Base-by-base conservation (phyloP, 1,140 invertebrate species). In the Drosophila melanica region DNA sequence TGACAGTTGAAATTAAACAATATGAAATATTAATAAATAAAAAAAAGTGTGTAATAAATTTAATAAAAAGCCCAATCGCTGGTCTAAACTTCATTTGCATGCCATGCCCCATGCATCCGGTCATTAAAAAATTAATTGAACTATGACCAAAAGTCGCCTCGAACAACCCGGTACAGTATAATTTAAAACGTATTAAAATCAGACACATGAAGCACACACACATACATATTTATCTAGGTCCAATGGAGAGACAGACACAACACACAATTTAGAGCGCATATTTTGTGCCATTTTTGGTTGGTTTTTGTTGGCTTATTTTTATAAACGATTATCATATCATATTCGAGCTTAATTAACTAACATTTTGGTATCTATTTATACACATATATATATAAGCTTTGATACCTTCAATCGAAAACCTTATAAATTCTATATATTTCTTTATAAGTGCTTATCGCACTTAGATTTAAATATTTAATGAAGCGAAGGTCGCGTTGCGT, bases 111-210 rank as follows among this genome's bases (percentile, higher is more conserved):
- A 55, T 23, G 57, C 68, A 80, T 89, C 84, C 84, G 84, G 85
- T 69, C 66, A 84, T 89, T 89, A 90, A 44, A 57, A 50, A 77
- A 72, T 72, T 89, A 89, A 89, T 89, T 90, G 84, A 89, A 84
- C 79, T 79, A 80, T 81, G 74, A 84, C 79, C 84, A 87, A 81
- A 73, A 54, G 57, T 10, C 62, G 59, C 30, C 59, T 54, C 62
- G 42, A 42, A 60, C 57, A 73, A 82, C 71, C 72, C 74, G 60
- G 69, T 77, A 80, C 66, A 69, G 47, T 90, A 90, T 90, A 90
- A 89, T 89, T 90, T 85, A 80, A 89, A 89, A 67, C 66, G 62
- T 80, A 89, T 89, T 89, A 87, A 89, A 87, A 80, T 65, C 75
- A 70, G 50, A 69, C 53, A 64, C 65, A 74, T 35, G 6, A 54